Evolutionary conservation across 2,797 vertebrate genomes (phyloP).

Genomic region (Enteromius fasciolatus): DNA sequence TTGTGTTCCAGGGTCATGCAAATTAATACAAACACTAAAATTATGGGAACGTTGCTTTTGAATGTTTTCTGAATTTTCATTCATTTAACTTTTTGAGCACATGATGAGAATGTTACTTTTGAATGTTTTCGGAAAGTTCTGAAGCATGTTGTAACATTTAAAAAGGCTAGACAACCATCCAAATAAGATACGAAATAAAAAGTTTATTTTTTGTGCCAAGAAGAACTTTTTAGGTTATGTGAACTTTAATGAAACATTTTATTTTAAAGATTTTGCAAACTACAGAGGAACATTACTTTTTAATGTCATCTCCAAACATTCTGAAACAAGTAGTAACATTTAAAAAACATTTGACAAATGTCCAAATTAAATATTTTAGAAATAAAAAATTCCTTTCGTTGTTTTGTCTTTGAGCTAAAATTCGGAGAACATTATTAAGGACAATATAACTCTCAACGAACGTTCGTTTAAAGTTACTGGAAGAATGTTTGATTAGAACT

Average conservation of each 20-base stretch:
- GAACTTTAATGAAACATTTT: neutral
- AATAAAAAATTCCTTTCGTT: neutral
- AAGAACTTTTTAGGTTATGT: neutral
- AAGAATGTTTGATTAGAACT: neutral
- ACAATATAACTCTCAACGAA: neutral
- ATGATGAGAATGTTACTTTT: neutral
- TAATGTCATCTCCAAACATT: neutral
- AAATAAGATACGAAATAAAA: neutral
- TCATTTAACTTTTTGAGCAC: neutral
- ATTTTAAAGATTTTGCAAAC: neutral
- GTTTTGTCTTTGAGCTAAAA: neutral
- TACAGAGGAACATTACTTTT: too few species aligned
- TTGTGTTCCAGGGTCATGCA: too few species aligned
- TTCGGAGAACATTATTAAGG: neutral
- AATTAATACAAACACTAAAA: neutral
- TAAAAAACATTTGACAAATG: neutral
- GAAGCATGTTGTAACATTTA: neutral
- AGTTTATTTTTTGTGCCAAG: neutral
- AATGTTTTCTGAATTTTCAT: neutral
- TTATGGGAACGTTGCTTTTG: neutral
- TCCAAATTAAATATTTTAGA: neutral
- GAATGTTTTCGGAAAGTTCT: neutral
- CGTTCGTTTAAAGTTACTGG: neutral
- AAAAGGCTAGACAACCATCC: neutral
- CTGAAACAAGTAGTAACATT: neutral